A percentile compares a stretch with the other conserved stretches of the same genome.
Conservation (phyloP, 2,888 invertebrate genomes). For the Phyllotreta cruciferae region DNA sequence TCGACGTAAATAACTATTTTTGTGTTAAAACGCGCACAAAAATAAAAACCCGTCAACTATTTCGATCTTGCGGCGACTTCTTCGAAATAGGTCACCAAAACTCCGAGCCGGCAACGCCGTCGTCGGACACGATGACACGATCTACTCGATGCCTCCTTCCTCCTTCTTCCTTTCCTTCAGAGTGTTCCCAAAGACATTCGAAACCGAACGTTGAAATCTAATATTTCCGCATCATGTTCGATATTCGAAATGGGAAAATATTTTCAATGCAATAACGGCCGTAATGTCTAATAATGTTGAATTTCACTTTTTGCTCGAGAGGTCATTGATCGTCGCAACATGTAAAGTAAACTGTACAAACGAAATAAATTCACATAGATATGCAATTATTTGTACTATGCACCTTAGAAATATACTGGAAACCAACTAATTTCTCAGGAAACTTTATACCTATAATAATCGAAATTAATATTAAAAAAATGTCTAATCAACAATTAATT, state of each 20-base stretch:
- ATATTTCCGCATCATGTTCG: constrained; percentile 39
- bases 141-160: constrained; percentile 21
- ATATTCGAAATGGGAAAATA: constrained; percentile 35
- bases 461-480: too few relatives aligned
- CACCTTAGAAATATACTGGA: background rate
- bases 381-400: constrained; percentile 8
- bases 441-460: too few relatives aligned
- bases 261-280: constrained; percentile 27
- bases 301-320: constrained; percentile 10
- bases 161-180: too few relatives aligned
- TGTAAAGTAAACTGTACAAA: constrained; percentile 6
- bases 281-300: constrained; percentile 16
- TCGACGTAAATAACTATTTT: too few relatives aligned
- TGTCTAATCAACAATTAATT: too few relatives aligned
- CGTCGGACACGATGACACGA: constrained; percentile 1
- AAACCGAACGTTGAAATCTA: constrained; percentile 35
- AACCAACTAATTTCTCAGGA: too few relatives aligned
- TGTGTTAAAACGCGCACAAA: too few relatives aligned
- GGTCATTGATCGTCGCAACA: constrained; percentile 16
- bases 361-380: constrained; percentile 6
- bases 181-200: constrained; percentile 37
- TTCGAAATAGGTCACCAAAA: constrained; percentile 12
- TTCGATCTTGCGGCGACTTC: too few relatives aligned
- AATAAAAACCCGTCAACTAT: too few relatives aligned
- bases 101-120: constrained; percentile 22